Evolutionary conservation across 2,113 vertebrate species (phyloP), one percentile per base, ranked within the genome.

Genomic region (Heterocephalus glaber): DNA sequence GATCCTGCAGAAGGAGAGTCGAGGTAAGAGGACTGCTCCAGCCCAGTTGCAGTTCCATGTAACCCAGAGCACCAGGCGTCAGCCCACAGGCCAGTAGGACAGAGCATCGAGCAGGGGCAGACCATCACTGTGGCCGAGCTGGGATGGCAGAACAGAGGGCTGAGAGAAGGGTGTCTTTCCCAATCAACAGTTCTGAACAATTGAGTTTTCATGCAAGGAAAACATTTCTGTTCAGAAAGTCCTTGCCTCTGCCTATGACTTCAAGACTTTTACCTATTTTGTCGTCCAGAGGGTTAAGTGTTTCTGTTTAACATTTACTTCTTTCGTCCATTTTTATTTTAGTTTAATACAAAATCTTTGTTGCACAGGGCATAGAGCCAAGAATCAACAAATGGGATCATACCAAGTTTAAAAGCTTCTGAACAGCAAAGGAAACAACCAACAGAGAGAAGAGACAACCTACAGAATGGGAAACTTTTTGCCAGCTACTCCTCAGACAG

Each of bases 141-240:
- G 28, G 3, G 2, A 2, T 0, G 10, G 26, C 19, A 7, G 44
- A 54, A 44, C 0, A 17, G 30, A 38, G 6, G 10, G 22, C 3
- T 0, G 2, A 38, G 47, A 10, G 35, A 7, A 0, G 0, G 4
- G 3, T 2, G 38, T 3, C 2, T 28, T 9, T 26, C 30, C 66
- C 76, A 24, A 3, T 47, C 35, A 84, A 56, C 11, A 24, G 13
- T 41, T 61, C 26, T 19, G 49, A 65, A 49, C 13, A 58, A 33
- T 3, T 56, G 28, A 7, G 60, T 33, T 33, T 49, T 65, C 26
- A 52, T 52, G 28, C 6, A 44, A 13, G 35, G 66, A 76, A 2
- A 38, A 33, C 8, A 7, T 35, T 68, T 38, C 66, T 38, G 35
- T 35, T 66, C 63, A 66, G 63, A 66, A 66, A 44, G 7, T 33